These are phyloP conservation scores for Cheilinus undulatus DNA, from an alignment of 2,113 vertebrate species.

Conservation along the genomic window DNA sequence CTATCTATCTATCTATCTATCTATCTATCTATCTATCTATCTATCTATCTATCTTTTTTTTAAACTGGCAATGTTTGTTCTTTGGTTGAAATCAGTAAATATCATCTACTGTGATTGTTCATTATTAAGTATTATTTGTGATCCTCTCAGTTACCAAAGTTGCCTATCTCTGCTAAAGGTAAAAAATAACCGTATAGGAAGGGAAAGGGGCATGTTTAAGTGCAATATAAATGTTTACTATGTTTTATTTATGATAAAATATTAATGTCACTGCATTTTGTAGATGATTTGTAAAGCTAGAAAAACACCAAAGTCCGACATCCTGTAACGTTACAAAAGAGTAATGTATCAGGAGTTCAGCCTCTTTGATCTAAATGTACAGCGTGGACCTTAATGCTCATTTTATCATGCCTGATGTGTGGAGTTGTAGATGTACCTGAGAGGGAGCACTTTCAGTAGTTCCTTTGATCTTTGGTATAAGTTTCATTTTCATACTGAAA, in stretches of 20 bases:
- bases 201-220: neutral
- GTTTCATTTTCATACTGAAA: conserved; percentile 8
- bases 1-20: too few species aligned
- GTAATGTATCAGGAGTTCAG: neutral
- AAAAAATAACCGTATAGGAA: neutral
- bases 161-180: too few species aligned
- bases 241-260: too few species aligned
- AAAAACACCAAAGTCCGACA: neutral
- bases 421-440: neutral
- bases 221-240: neutral
- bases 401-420: neutral
- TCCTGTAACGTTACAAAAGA: neutral
- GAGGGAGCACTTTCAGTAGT: conserved; percentile 26
- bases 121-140: too few species aligned
- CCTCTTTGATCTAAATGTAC: neutral
- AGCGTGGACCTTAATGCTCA: neutral
- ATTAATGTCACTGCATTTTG: too few species aligned
- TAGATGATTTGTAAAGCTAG: neutral
- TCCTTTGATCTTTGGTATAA: neutral
- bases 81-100: too few species aligned
- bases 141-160: too few species aligned
- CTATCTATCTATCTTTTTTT: too few species aligned
- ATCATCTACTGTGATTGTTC: too few species aligned
- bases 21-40: too few species aligned
- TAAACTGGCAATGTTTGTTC: too few species aligned